Conservation (phyloP, 2,797 vertebrate species). For the Lemur catta region DNA sequence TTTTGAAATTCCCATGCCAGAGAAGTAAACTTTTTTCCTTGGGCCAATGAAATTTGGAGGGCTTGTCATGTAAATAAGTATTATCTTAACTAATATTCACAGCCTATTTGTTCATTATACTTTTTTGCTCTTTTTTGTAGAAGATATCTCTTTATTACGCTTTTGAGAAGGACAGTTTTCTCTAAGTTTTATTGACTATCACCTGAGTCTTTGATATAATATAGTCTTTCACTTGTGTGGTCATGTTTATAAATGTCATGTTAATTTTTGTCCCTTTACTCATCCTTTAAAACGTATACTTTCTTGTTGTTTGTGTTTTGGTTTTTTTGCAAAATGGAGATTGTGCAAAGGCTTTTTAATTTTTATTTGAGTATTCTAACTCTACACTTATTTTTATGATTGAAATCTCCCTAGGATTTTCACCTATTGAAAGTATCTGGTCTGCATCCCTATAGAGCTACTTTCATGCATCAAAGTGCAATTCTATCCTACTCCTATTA, state of each 20-base stretch:
- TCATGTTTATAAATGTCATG: background rate
- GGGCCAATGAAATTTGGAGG: background rate
- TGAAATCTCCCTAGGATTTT: background rate
- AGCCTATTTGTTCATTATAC: background rate
- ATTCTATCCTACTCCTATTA: background rate
- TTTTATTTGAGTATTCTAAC: background rate
- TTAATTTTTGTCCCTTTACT: conserved; percentile 6
- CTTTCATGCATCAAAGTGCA: background rate
- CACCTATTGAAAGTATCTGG: background rate
- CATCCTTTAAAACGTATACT: background rate
- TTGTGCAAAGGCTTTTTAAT: background rate
- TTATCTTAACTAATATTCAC: background rate
- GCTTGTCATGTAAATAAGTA: background rate
- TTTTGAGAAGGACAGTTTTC: conserved; percentile 6
- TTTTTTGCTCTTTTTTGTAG: background rate
- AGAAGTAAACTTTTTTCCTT: conserved; percentile 4
- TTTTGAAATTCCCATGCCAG: background rate
- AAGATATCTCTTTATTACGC: background rate
- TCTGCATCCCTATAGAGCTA: background rate
- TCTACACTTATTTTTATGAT: background rate
- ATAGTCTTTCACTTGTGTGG: background rate
- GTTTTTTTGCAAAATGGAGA: background rate
- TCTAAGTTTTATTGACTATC: background rate
- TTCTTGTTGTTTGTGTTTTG: background rate
- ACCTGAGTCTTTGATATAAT: background rate